These are phyloP conservation scores for Dolomedes plantarius DNA, from an alignment of 2,888 invertebrate species.

Conservation along the genomic window DNA sequence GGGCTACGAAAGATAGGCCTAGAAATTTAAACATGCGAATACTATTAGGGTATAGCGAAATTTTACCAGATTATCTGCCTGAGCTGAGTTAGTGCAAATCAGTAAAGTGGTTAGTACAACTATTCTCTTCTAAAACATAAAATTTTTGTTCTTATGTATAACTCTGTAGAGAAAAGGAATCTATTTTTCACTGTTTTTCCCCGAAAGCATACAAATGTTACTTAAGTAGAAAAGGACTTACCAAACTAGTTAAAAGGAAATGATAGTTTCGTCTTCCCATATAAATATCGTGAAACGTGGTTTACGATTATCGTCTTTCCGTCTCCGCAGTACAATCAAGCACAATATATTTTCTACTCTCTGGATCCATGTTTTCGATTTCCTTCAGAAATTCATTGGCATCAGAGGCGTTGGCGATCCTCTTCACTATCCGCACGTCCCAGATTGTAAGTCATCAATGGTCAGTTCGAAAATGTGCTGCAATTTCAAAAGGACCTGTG, in stretches of 20 bases:
- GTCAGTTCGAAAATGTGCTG: conserved; percentile 95
- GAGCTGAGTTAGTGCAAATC: no score
- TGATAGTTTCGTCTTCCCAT: conserved; percentile 93
- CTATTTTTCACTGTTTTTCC: no score
- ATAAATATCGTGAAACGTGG: conserved; percentile 90
- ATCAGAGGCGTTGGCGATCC: conserved; percentile 90
- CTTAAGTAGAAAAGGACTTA: no score
- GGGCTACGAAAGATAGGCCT: no score
- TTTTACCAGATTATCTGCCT: no score
- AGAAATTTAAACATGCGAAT: no score
- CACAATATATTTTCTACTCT: conserved; percentile 61
- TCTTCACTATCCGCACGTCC: conserved; percentile 84
- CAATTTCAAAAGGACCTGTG: conserved; percentile 88
- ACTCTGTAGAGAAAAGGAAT: no score
- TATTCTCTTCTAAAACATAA: no score
- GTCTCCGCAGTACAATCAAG: conserved; percentile 91
- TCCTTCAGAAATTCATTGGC: conserved; percentile 90
- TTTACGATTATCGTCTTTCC: conserved; percentile 92
- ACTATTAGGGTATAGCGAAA: no score
- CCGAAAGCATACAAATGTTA: no score
- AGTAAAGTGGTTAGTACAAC: no score
- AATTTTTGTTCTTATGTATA: no score
- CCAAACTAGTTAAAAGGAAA: conserved; percentile 90
- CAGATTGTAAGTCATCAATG: conserved; percentile 88
- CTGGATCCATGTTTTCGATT: conserved; percentile 81